Conservation (phyloP, 2,113 vertebrate genomes). For the Semnornis frantzii region DNA sequence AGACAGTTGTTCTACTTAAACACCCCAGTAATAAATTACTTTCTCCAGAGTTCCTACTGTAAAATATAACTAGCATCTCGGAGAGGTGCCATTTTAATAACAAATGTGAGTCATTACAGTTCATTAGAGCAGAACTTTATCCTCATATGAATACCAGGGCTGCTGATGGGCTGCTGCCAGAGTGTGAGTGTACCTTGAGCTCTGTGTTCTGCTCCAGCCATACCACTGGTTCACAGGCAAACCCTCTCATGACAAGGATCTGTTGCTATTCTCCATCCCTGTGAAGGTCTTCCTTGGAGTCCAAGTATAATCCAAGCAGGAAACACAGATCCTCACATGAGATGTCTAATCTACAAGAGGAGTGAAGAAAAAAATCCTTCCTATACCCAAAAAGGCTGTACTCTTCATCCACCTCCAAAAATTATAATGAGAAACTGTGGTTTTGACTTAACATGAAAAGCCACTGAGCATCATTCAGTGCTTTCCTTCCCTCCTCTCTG, state of each 20-base stretch:
- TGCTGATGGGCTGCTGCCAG: not conserved
- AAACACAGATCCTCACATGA: not conserved
- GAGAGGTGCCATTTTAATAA: not conserved
- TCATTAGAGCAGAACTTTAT: not conserved
- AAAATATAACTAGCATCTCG: not conserved
- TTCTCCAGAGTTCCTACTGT: not conserved
- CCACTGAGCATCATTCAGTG: not conserved
- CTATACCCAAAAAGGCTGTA: not conserved
- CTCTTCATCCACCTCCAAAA: not conserved
- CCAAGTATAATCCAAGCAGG: not conserved
- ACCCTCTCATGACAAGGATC: not conserved
- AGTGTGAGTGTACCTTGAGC: not conserved
- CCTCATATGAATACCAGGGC: not conserved
- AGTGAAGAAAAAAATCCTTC: not conserved
- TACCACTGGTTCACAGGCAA: not conserved
- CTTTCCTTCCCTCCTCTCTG: not conserved
- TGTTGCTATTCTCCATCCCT: not conserved
- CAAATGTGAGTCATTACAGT: not conserved
- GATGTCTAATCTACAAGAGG: rapidly evolving
- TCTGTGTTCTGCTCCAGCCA: not conserved
- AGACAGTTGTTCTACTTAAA: slow-evolving; percentile 33
- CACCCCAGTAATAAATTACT: slow-evolving; percentile 9
- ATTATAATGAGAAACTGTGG: not conserved
- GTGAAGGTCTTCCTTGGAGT: not conserved
- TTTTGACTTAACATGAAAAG: not conserved